Percentiles rank a stretch among this genome's conserved stretches.
These are phyloP conservation scores for Petrolisthes cinctipes DNA, from an alignment of 2,888 invertebrate species.

Conservation along the genomic window DNA sequence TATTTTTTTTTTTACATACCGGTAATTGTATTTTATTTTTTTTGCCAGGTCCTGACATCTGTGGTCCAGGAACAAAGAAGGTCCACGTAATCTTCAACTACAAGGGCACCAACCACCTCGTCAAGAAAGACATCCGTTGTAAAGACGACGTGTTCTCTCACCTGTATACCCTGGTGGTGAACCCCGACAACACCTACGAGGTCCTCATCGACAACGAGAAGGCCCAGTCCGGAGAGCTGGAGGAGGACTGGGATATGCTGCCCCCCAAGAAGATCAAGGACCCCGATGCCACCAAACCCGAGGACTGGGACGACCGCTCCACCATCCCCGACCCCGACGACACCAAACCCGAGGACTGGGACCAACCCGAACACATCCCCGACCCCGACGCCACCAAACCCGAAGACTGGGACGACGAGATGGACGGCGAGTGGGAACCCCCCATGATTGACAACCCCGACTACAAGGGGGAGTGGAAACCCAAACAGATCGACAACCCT, in stretches of 20 bases:
- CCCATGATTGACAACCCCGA: constrained; percentile 99
- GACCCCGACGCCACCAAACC: constrained; percentile 98
- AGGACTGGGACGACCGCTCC: constrained; percentile 94
- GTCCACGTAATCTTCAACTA: constrained; percentile 99
- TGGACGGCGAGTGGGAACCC: constrained; percentile 99
- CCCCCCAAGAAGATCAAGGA: constrained; percentile 98
- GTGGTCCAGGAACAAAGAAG: constrained; percentile 98
- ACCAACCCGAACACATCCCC: constrained; percentile 97
- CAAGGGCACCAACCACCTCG: constrained; percentile 96
- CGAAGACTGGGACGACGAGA: constrained; percentile 99
- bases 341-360: constrained; percentile 89
- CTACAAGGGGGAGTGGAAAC: constrained; percentile 99
- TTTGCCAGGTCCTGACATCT: constrained; percentile 94
- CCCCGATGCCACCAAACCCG: constrained; percentile 96
- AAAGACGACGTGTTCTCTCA: constrained; percentile 99
- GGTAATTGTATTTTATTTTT: too few species aligned
- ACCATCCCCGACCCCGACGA: constrained; percentile 97
- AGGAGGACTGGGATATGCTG: constrained; percentile 98
- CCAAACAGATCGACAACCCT: constrained; percentile 98
- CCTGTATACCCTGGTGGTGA: constrained; percentile 94
- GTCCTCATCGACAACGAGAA: constrained; percentile 94
- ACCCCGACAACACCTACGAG: constrained; percentile 97
- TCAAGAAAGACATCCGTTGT: constrained; percentile 98
- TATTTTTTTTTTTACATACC: too few species aligned
- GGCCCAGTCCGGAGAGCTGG: constrained; percentile 92